Percentiles rank a stretch among this genome's conserved stretches.
phyloP scores from a whole-genome alignment of 2,888 invertebrate genomes.

The Pandemis heparana region DNA sequence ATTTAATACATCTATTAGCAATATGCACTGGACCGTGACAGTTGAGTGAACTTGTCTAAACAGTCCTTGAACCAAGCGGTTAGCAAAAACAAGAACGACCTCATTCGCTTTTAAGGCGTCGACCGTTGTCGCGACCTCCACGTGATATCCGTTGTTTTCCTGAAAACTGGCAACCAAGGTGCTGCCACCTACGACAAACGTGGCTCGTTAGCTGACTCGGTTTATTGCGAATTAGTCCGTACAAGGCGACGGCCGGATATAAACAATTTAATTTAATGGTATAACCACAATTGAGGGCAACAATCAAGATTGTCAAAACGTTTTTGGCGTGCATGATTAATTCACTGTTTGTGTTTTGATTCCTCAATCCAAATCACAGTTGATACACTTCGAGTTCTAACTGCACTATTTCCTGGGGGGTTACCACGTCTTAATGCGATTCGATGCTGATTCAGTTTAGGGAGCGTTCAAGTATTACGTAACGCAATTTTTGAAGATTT shows the following conservation, averaged over 20 bases:
- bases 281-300: slow-evolving; percentile 58
- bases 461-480: too few species aligned
- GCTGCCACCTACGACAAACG: slow-evolving; percentile 76
- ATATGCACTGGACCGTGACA: neutral
- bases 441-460: too few species aligned
- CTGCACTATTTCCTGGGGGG: slow-evolving; percentile 23
- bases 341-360: slow-evolving; percentile 17
- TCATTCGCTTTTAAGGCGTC: slow-evolving; percentile 57
- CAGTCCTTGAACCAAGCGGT: slow-evolving; percentile 36
- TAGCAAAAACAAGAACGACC: slow-evolving; percentile 51
- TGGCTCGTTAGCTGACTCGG: slow-evolving; percentile 70
- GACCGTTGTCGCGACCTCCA: slow-evolving; percentile 68
- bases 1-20: too few species aligned
- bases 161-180: slow-evolving; percentile 62
- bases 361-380: slow-evolving; percentile 14
- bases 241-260: slow-evolving; percentile 63
- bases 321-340: slow-evolving; percentile 47
- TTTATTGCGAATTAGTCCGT: slow-evolving; percentile 58
- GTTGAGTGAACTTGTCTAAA: slow-evolving; percentile 38
- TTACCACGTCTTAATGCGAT: too few species aligned
- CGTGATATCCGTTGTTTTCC: slow-evolving; percentile 70
- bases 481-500: too few species aligned
- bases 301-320: slow-evolving; percentile 49
- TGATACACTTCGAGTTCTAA: slow-evolving; percentile 15
- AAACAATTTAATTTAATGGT: slow-evolving; percentile 67